Percentiles rank a stretch among this genome's conserved stretches.
phyloP scores from a whole-genome alignment of 2,113 vertebrate species.

The Nettapus auritus region DNA sequence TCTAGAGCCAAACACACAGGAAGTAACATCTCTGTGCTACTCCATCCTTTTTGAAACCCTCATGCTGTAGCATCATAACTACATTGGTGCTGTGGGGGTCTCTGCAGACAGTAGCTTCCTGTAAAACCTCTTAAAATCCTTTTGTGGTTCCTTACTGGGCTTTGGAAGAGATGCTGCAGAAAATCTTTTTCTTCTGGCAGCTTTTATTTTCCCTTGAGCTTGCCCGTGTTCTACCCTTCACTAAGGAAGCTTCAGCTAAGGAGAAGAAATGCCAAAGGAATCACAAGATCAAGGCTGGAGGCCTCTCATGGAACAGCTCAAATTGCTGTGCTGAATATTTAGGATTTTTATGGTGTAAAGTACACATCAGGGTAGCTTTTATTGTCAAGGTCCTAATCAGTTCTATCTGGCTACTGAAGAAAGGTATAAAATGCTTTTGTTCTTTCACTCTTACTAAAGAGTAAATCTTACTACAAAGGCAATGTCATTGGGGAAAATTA shows the following conservation, averaged over 20 bases:
- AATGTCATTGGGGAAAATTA: not conserved
- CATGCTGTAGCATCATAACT: fast-evolving
- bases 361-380: not conserved
- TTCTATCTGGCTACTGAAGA: not conserved
- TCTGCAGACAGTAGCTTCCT: not conserved
- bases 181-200: not conserved
- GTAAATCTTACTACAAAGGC: not conserved
- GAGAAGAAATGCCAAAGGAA: not conserved
- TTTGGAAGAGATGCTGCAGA: not conserved
- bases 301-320: too few species aligned
- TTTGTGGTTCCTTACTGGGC: not conserved
- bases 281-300: not conserved
- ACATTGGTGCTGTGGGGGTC: not conserved
- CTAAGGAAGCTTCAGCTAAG: not conserved
- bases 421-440: not conserved
- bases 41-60: not conserved
- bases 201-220: not conserved
- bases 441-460: not conserved
- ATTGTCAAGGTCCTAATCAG: not conserved
- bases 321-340: not conserved
- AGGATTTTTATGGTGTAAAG: not conserved
- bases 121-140: not conserved
- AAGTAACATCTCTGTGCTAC: not conserved
- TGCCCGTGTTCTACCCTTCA: not conserved
- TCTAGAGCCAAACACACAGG: not conserved